Conservation (phyloP, 2,888 invertebrate genomes). For the Tachystola acroxantha region DNA sequence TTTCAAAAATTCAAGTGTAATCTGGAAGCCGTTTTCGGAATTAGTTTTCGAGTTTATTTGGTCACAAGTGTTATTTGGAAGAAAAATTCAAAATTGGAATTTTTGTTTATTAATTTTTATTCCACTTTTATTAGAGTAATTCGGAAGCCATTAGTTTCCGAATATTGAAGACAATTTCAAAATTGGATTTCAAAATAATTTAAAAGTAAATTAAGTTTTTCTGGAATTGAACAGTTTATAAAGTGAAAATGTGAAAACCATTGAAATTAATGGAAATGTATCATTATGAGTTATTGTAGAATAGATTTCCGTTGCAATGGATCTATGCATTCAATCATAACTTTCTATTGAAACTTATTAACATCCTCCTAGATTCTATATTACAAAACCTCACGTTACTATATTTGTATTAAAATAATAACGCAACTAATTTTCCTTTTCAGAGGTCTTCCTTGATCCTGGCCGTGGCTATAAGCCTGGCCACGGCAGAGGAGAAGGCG, state of each 20-base stretch:
- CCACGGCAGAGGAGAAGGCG: constrained; percentile 76
- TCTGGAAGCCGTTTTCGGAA: no score
- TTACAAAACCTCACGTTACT: no score
- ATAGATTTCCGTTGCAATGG: not conserved
- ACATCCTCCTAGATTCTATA: no score
- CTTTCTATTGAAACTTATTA: not conserved
- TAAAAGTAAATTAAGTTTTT: no score
- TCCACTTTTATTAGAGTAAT: no score
- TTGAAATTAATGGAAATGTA: constrained; percentile 1
- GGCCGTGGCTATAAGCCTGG: constrained; percentile 75
- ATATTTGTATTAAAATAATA: not conserved
- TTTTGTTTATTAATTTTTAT: not conserved
- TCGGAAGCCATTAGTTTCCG: no score
- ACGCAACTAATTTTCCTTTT: constrained; percentile 25
- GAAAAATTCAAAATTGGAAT: not conserved
- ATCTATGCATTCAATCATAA: not conserved
- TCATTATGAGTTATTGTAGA: constrained; percentile 9
- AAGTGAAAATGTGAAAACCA: constrained; percentile 8
- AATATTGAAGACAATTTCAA: no score
- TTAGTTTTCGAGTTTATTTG: no score
- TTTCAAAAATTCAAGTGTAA: no score
- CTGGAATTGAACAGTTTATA: constrained; percentile 1
- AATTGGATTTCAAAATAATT: no score
- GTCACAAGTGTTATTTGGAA: not conserved
- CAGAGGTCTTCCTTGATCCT: constrained; percentile 70